Base-by-base conservation (phyloP, 2,113 vertebrate genomes). In the Poecile atricapillus region DNA sequence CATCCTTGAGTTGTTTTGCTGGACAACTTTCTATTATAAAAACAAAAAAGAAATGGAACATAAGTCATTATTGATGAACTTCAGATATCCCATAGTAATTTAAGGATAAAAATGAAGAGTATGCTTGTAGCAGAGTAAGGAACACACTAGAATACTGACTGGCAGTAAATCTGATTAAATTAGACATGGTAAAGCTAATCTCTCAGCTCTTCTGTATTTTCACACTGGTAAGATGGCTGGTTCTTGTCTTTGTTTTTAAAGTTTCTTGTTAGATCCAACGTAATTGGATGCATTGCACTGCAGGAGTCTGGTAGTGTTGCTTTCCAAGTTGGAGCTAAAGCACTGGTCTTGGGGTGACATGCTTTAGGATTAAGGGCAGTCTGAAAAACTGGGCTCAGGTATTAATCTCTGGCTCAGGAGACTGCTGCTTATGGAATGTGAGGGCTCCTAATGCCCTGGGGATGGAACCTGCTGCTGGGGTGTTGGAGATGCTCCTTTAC, bases 131-230 rank as follows among this genome's bases (percentile, higher is more conserved):
- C 76, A 83, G 8, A 87, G 39, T 68, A 84, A 68, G 82, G 77
- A 89, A 43, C 28, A 19, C 53, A 21, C 62, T 89, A 9, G 53
- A 87, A 89, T 73, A 43, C 62, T 2, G 0, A 68, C 62, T 93
- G 81, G n/a, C 80, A 87, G 91, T 84, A 95, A 95, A 96, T 94
- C 77, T 93, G 80, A 85, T 89, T 91, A 87, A 94, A 95, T 95
- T 78, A 82, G 87, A 63, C 60, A 31, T 22, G 60, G 58, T 74
- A 93, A 60, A 94, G 83, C 87, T 75, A n/a, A 87, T 94, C 83
- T 94, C 87, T 84, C 65, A 84, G 53, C 77, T 94, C 73, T 87
- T 84, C 62, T 91, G 11, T 55, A 24, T 92, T 90, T 94, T 92
- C 80, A 81, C 58, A 35, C 91, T 84, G 52, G 84, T 89, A 94